Evolutionary conservation across 1,140 invertebrate genomes (phyloP).

Genomic region (Bombus huntii): DNA sequence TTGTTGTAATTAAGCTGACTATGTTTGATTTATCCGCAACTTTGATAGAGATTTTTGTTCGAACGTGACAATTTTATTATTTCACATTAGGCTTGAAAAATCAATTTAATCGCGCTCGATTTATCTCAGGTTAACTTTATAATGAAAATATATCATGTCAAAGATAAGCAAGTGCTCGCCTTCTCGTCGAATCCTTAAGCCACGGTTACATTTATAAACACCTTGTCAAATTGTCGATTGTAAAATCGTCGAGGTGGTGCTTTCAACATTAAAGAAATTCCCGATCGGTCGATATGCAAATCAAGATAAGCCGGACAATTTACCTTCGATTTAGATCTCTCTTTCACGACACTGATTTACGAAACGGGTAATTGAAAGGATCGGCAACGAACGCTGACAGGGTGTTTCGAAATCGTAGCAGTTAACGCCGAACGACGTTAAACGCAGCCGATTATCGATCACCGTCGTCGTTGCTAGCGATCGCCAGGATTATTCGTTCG

Average conservation of each 20-base stretch:
- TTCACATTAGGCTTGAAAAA: not conserved
- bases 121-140: not conserved
- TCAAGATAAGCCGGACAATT: not conserved
- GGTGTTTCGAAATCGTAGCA: conserved; percentile 22
- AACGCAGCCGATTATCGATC: conserved; percentile 51
- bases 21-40: no score
- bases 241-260: not conserved
- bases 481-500: conserved; percentile 33
- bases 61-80: not conserved
- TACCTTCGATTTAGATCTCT: not conserved
- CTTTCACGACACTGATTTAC: not conserved
- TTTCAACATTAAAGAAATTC: not conserved
- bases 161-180: not conserved
- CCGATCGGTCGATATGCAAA: not conserved
- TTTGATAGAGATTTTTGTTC: no score
- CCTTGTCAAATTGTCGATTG: not conserved
- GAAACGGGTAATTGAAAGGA: not conserved
- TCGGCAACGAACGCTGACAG: not conserved
- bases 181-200: not conserved
- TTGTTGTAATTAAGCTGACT: no score
- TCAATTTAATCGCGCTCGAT: not conserved
- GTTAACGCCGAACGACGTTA: conserved; percentile 27
- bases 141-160: not conserved
- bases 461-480: conserved; percentile 42
- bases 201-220: not conserved